phyloP scores from a whole-genome alignment of 2,113 vertebrate genomes.

The Mobula hypostoma region DNA sequence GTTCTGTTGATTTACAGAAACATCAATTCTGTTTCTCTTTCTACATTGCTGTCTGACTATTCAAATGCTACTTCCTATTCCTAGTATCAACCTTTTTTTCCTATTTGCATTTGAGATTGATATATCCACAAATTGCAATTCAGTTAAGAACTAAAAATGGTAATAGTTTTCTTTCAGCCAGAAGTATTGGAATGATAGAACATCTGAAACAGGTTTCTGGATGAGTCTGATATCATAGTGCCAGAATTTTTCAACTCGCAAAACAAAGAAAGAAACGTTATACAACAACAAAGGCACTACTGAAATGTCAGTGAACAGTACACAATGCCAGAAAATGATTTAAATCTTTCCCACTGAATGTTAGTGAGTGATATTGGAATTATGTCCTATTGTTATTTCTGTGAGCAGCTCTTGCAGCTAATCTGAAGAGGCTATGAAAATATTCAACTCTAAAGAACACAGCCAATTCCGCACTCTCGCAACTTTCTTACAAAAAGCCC shows the following conservation, averaged over 20 bases:
- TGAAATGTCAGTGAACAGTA: not conserved
- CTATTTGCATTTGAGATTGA: too few species aligned
- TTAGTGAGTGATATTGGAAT: not conserved
- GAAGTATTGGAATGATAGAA: not conserved
- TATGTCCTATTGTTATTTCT: not conserved
- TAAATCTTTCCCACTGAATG: not conserved
- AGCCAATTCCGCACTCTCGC: not conserved
- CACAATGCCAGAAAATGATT: not conserved
- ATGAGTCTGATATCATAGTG: not conserved
- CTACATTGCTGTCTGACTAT: too few species aligned
- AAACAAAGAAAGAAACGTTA: not conserved
- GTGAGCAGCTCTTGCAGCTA: not conserved
- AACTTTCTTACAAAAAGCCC: not conserved
- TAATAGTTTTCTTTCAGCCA: not conserved
- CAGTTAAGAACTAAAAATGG: too few species aligned
- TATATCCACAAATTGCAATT: too few species aligned
- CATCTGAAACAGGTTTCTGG: not conserved
- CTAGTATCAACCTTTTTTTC: too few species aligned
- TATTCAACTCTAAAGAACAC: not conserved
- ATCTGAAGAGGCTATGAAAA: not conserved
- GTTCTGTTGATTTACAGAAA: too few species aligned
- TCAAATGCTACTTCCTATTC: too few species aligned
- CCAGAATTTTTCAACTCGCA: not conserved
- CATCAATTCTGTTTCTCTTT: too few species aligned
- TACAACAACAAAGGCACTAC: not conserved